These are phyloP conservation scores for Peromyscus polionotus DNA, from an alignment of 2,113 vertebrate species.

Conservation along the genomic window DNA sequence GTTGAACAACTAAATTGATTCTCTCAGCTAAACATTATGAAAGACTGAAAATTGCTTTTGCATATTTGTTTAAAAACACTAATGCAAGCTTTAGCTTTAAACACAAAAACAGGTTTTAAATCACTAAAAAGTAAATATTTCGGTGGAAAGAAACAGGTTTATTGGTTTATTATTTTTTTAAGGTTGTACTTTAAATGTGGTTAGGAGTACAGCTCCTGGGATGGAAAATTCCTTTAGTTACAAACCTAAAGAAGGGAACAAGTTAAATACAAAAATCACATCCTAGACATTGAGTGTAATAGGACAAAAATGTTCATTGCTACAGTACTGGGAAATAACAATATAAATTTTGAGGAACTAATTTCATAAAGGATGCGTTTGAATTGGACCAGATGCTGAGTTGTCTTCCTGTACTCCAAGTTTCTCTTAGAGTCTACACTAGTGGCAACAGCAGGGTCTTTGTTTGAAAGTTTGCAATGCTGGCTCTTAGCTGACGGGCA, in stretches of 20 bases:
- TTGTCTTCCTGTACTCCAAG: conserved; percentile 76
- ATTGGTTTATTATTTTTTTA: conserved; percentile 57
- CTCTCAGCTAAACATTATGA: conserved; percentile 43
- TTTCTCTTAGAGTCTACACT: conserved; percentile 83
- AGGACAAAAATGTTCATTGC: conserved; percentile 70
- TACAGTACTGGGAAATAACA: conserved; percentile 73
- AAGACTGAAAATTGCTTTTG: conserved; percentile 17
- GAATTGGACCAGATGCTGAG: conserved; percentile 70
- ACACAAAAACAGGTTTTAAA: conserved; percentile 72
- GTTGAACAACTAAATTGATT: conserved; percentile 56
- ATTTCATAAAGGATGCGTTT: conserved; percentile 76
- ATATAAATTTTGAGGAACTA: conserved; percentile 62
- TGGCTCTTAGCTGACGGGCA: conserved; percentile 76
- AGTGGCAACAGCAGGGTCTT: conserved; percentile 83
- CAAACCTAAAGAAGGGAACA: conserved; percentile 52
- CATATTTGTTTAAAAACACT: conserved; percentile 50
- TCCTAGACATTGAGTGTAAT: conserved; percentile 52
- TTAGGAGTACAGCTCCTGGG: conserved; percentile 70
- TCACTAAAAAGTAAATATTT: conserved; percentile 60
- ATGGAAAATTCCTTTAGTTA: conserved; percentile 74
- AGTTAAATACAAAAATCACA: conserved; percentile 56
- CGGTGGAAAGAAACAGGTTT: conserved; percentile 71
- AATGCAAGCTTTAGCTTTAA: background rate
- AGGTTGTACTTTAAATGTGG: conserved; percentile 73
- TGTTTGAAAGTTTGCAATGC: conserved; percentile 77